A percentile compares a stretch with the other conserved stretches of the same genome.
Conservation (phyloP, 1,140 invertebrate species). For the Temnothorax curvispinosus region DNA sequence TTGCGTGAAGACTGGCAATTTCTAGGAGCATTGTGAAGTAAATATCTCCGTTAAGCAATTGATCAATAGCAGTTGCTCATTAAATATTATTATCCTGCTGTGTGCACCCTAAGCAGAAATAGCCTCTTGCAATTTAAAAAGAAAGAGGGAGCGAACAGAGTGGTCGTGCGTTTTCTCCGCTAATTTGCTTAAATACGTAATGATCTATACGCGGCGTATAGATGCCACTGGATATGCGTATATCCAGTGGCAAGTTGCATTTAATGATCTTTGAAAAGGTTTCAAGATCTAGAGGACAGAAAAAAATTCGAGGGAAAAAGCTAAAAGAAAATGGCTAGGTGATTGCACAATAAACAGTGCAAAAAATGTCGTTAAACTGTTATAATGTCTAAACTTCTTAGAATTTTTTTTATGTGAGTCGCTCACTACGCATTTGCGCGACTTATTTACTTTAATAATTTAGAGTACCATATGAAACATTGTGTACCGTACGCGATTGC, state of each 20-base stretch:
- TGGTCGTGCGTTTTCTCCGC: neutral
- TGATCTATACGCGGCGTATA: neutral
- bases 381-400: neutral
- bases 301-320: neutral
- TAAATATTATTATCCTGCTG: constrained; percentile 7
- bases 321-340: neutral
- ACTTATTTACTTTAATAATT: neutral
- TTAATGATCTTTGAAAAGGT: too few relatives aligned
- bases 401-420: neutral
- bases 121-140: neutral
- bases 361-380: neutral
- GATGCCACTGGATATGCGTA: neutral
- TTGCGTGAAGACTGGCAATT: neutral
- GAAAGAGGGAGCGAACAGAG: neutral
- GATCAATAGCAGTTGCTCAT: constrained; percentile 8
- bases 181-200: constrained; percentile 41
- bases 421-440: too few relatives aligned
- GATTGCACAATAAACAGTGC: neutral
- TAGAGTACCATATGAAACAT: neutral
- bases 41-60: neutral
- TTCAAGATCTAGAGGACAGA: neutral
- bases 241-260: neutral
- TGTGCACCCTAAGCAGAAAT: neutral
- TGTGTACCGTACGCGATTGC: too few relatives aligned
- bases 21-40: neutral